Evolutionary conservation across 2,113 vertebrate species (phyloP).

Genomic region (Cygnus buccinator): DNA sequence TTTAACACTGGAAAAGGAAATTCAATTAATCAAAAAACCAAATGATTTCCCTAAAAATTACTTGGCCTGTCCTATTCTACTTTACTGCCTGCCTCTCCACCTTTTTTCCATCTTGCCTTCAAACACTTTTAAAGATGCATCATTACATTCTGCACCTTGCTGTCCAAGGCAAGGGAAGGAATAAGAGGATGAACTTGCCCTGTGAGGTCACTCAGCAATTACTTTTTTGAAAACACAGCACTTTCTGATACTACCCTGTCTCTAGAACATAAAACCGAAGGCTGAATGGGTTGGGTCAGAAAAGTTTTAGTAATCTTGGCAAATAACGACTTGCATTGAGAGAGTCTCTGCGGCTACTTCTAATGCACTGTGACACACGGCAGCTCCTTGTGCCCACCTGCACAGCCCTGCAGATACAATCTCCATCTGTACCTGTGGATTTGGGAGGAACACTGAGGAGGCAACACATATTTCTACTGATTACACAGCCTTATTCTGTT

Average conservation of each 20-base stretch:
- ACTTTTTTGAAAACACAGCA: constrained; percentile 41
- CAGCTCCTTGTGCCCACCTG: not conserved
- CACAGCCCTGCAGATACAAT: not conserved
- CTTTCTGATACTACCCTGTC: not conserved
- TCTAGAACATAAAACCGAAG: constrained; percentile 36
- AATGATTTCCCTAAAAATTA: not conserved
- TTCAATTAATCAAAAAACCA: not conserved
- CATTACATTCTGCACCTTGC: not conserved
- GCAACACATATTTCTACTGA: not conserved
- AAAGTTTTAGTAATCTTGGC: constrained; percentile 20
- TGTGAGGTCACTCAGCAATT: not conserved
- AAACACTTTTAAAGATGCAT: not conserved
- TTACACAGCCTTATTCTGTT: not conserved
- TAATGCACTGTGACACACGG: not conserved
- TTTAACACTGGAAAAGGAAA: not conserved
- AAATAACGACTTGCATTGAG: constrained; percentile 7
- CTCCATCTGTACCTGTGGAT: not conserved
- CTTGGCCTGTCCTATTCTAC: not conserved
- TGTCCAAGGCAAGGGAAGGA: constrained; percentile 3
- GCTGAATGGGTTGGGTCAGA: not conserved
- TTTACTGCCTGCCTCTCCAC: not conserved
- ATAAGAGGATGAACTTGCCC: constrained; percentile 9
- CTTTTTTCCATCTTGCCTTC: not conserved
- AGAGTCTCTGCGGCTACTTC: not conserved
- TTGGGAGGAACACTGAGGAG: not conserved